Base-by-base conservation (phyloP, 2,113 vertebrate genomes). In the Entelurus aequoreus region DNA sequence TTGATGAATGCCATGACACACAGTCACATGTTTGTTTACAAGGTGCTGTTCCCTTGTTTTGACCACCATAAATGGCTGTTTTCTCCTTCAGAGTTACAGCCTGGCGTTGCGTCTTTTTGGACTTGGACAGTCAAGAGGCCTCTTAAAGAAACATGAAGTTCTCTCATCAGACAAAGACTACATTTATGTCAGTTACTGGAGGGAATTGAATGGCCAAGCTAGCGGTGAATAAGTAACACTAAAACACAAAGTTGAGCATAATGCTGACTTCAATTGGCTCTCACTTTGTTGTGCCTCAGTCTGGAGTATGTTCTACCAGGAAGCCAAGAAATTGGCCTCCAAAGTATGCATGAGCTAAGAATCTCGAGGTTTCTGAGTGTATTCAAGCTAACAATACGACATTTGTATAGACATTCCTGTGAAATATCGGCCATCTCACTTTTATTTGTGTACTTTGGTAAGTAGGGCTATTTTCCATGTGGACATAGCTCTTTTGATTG, bases 361-460 rank as follows among this genome's bases (percentile, higher is more conserved):
- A 66, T 72, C 69, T 68, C 61, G 51, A 57, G 9, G 81, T 82
- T 79, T 82, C 78, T 44, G 61, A 69, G 68, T 81, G 78, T 78
- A 76, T 77, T 47, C 47, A 67, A 51, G 82, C 72, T 80, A 82
- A 88, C 83, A 87, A 79, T 76, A 76, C 81, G 68, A 82, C 84
- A 83, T 83, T 77, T 86, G 84, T 86, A 12, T 76, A 76, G 79
- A 84, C 78, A 77, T 81, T 83, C 80, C 82, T 73, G 74, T 77
- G 79, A 87, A 84, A 82, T 84, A 83, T 78, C 79, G 77, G 79
- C 74, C 75, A 72, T 77, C 73, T 79, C 72, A 75, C 73, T 83
- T 78, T 78, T 86, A 81, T 87, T 85, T 88, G 81, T 85, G 78
- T 86, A 74, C 82, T 80, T 84, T 88, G 80, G 82, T 86, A 84